Evolutionary conservation across 2,113 vertebrate genomes (phyloP), one percentile per base, ranked within the genome.

Genomic region (Hepsetus odoe): DNA sequence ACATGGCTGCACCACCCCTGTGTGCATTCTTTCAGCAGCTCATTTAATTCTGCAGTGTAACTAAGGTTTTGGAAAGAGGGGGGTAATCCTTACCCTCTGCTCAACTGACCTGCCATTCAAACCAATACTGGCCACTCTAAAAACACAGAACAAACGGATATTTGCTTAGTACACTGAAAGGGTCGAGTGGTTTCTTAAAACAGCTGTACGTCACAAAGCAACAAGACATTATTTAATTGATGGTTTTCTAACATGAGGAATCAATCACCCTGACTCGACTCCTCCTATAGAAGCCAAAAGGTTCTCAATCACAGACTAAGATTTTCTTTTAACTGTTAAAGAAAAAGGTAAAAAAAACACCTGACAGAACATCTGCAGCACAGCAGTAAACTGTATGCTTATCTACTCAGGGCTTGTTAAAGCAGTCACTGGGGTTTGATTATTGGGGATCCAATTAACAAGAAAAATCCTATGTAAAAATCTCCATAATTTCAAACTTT

Each of bases 31-130:
- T 80, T 84, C 82, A 84, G 76, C 74, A 74, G 74, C 82, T 83
- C 82, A 80, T 83, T 80, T 84, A 80, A 80, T 84, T 77, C 82
- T 84, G 74, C 74, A 81, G 66, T 84, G 82, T 84, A 84, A 78
- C 82, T 68, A 72, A 78, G 82, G 82, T 76, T 84, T 81, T 80
- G 79, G 49, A 64, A 68, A 74, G 51, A 53, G 71, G 71, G 71
- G 71, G 56, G 65, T 74, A 84, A 84, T 80, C 79, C 82, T 30
- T 65, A 70, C 80, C 82, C 68, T 77, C 69, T 51, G 40, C 77
- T 40, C 72, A 66, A 44, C 49, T 64, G 73, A 77, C 72, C 82
- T 62, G 71, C 74, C 75, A 72, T 72, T 83, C 78, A 83, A 66
- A 77, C 69, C 64, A 66, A 44, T 46, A 58, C 33, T 83, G 69